These are phyloP conservation scores for Schizotus pectinicornis DNA, from an alignment of 2,888 invertebrate species.

Conservation along the genomic window DNA sequence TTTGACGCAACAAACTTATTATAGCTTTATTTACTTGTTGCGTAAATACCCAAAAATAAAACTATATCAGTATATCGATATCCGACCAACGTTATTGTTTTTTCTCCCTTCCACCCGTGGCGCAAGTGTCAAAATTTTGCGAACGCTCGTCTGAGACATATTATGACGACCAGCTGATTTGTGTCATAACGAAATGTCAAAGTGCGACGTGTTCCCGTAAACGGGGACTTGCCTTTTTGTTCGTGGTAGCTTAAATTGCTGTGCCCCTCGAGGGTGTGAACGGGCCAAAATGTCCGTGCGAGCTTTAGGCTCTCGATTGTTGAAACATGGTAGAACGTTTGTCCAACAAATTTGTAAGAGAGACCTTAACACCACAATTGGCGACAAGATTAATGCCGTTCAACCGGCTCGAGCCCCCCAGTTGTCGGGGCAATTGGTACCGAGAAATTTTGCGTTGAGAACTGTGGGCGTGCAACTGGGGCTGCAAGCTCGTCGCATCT, in stretches of 20 bases:
- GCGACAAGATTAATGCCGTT: constrained; percentile 51
- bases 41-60: too few relatives aligned
- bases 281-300: constrained; percentile 63
- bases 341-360: constrained; percentile 62
- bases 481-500: constrained; percentile 68
- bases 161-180: constrained; percentile 3
- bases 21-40: too few relatives aligned
- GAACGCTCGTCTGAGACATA: too few relatives aligned
- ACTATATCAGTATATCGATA: too few relatives aligned
- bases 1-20: too few relatives aligned
- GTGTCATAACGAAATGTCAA: constrained; percentile 17
- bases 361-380: constrained; percentile 60
- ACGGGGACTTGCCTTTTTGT: background rate
- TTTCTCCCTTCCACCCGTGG: too few relatives aligned
- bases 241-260: background rate
- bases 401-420: constrained; percentile 39
- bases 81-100: too few relatives aligned
- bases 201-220: background rate
- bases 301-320: constrained; percentile 62
- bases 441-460: constrained; percentile 51
- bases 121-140: constrained; percentile 4
- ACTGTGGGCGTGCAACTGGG: constrained; percentile 63
- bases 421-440: constrained; percentile 38
- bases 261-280: constrained; percentile 21
- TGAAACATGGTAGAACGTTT: constrained; percentile 67